Evolutionary conservation across 1,140 invertebrate species (phyloP).

Genomic region (Drosophila paulistorum): DNA sequence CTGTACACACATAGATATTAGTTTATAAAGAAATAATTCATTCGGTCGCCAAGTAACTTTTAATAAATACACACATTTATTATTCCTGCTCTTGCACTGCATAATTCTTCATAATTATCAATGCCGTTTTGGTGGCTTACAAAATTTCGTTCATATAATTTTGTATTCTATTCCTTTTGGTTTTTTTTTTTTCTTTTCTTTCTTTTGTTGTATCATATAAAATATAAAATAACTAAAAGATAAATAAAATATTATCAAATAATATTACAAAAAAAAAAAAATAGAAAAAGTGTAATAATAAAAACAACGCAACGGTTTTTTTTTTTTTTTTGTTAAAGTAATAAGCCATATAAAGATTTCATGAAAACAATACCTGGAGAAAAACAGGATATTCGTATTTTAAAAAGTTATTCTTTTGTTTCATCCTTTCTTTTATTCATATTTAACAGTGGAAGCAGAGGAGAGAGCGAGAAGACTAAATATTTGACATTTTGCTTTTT

Average conservation of each 20-base stretch:
- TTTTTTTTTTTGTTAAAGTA: constrained; percentile 32
- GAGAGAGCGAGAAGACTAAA: constrained; percentile 21
- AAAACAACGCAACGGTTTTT: not conserved
- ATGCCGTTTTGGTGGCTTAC: constrained; percentile 62
- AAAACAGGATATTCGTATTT: not conserved
- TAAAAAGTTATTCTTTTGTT: not conserved
- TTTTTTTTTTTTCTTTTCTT: constrained; percentile 4
- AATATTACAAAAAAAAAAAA: constrained; percentile 36
- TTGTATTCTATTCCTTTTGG: constrained; percentile 36
- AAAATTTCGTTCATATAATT: constrained; percentile 44
- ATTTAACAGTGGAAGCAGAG: constrained; percentile 39
- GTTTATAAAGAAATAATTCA: constrained; percentile 4
- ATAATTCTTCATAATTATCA: constrained; percentile 60
- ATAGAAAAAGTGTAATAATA: constrained; percentile 16
- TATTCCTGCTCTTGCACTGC: constrained; percentile 67
- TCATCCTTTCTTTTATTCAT: not conserved
- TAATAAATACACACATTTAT: constrained; percentile 81
- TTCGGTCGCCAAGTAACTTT: constrained; percentile 60
- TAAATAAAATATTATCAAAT: constrained; percentile 54
- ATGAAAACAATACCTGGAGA: not conserved
- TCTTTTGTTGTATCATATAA: constrained; percentile 22
- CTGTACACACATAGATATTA: not conserved
- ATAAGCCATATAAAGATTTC: constrained; percentile 42
- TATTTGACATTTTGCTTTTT: not conserved
- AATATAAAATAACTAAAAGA: constrained; percentile 63